A percentile compares a stretch with the other conserved stretches of the same genome.
phyloP scores from a whole-genome alignment of 2,113 vertebrate species.

The Mormyrus iriodes region DNA sequence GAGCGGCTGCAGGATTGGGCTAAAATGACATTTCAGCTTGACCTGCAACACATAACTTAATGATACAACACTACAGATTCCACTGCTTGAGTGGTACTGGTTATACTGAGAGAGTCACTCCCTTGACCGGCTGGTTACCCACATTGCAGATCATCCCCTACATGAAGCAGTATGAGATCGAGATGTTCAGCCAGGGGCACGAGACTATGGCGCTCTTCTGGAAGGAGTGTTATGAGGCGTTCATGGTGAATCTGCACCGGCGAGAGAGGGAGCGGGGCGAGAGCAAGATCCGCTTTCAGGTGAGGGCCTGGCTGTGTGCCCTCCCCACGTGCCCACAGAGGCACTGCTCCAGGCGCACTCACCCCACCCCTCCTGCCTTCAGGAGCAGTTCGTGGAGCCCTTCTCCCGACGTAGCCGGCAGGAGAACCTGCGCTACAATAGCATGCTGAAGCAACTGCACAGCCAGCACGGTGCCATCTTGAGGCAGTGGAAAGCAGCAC shows the following conservation, averaged over 20 bases:
- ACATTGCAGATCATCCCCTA: slow-evolving; percentile 83
- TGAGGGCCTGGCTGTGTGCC: too few relatives aligned
- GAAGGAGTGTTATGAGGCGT: slow-evolving; percentile 88
- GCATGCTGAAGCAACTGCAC: slow-evolving; percentile 83
- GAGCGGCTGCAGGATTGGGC: too few relatives aligned
- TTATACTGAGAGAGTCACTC: background rate
- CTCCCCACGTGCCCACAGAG: too few relatives aligned
- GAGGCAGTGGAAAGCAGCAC: slow-evolving; percentile 82
- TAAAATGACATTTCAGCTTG: background rate
- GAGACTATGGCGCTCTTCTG: slow-evolving; percentile 88
- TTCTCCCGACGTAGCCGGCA: slow-evolving; percentile 85
- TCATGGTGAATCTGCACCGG: slow-evolving; percentile 88
- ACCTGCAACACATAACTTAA: background rate
- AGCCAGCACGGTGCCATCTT: slow-evolving; percentile 70
- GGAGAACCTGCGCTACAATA: slow-evolving; percentile 91
- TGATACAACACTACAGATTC: background rate
- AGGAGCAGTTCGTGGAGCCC: slow-evolving; percentile 90
- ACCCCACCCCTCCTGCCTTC: slow-evolving; percentile 22
- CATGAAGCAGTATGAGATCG: slow-evolving; percentile 94
- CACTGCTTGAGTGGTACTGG: background rate
- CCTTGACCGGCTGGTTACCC: background rate
- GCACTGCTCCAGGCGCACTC: background rate
- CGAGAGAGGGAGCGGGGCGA: slow-evolving; percentile 86
- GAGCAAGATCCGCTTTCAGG: slow-evolving; percentile 97
- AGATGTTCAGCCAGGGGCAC: slow-evolving; percentile 78